A percentile compares a stretch with the other conserved stretches of the same genome.
Conservation (phyloP, 37 sponge, comb jelly and placozoan genomes). For the Ianthella basta region DNA sequence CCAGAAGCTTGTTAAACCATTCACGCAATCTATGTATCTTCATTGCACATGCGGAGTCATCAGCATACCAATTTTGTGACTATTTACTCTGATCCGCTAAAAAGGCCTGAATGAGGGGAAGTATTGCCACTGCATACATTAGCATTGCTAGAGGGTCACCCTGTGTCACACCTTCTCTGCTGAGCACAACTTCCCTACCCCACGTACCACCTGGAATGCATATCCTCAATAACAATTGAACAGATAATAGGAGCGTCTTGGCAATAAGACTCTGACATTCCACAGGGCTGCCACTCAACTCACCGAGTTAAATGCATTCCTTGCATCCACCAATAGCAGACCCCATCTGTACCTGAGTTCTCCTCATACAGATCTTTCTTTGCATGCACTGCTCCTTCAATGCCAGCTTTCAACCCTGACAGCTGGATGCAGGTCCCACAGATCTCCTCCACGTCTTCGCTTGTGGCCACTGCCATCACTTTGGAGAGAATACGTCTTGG, state of each 20-base stretch:
- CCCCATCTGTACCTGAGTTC: slow-evolving; percentile 42
- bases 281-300: slow-evolving; percentile 31
- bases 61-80: slow-evolving; percentile 51
- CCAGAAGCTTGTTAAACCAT: slow-evolving; percentile 17
- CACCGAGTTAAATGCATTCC: slow-evolving; percentile 34
- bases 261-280: slow-evolving; percentile 39
- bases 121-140: slow-evolving; percentile 28
- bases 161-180: slow-evolving; percentile 54
- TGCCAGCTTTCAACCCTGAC: slow-evolving; percentile 43
- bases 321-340: slow-evolving; percentile 46
- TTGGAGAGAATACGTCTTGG: slow-evolving; percentile 34
- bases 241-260: slow-evolving; percentile 43
- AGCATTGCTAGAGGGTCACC: slow-evolving; percentile 49
- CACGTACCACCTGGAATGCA: slow-evolving; percentile 27
- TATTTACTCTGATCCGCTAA: neutral
- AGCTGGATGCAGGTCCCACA: slow-evolving; percentile 35
- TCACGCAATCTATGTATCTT: slow-evolving; percentile 27
- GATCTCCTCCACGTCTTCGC: slow-evolving; percentile 36
- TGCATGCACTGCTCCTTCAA: slow-evolving; percentile 53
- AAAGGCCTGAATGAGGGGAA: slow-evolving; percentile 25
- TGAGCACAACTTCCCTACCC: neutral
- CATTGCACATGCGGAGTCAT: slow-evolving; percentile 51
- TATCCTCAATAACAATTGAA: slow-evolving; percentile 43
- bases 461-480: slow-evolving; percentile 34
- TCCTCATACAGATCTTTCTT: slow-evolving; percentile 51